Evolutionary conservation across 2,113 vertebrate genomes (phyloP).

Genomic region (Poeciliopsis retropinna): DNA sequence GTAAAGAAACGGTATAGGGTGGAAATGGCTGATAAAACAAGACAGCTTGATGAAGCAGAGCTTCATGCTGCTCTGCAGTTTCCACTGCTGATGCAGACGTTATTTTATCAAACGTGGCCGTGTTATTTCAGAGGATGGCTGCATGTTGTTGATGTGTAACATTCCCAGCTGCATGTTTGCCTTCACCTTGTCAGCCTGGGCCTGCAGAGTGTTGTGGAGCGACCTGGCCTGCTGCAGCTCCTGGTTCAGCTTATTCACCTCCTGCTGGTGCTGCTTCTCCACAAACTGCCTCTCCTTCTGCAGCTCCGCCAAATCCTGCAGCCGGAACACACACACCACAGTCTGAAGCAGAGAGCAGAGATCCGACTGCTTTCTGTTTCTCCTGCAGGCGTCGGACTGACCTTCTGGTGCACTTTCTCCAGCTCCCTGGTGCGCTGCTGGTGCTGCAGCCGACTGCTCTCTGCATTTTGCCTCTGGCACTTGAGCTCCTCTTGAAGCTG

Average conservation of each 20-base stretch:
- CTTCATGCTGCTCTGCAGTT: slow-evolving; percentile 1
- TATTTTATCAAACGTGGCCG: slow-evolving; percentile 7
- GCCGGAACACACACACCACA: slow-evolving; percentile 6
- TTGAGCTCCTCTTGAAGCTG: slow-evolving; percentile 82
- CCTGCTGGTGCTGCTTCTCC: slow-evolving; percentile 79
- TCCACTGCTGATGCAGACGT: slow-evolving; percentile 11
- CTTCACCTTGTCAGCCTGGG: slow-evolving; percentile 80
- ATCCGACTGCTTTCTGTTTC: neutral
- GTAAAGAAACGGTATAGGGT: slow-evolving; percentile 6
- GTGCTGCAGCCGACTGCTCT: slow-evolving; percentile 76
- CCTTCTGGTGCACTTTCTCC: slow-evolving; percentile 83
- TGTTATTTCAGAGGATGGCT: neutral
- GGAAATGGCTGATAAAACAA: slow-evolving; percentile 5
- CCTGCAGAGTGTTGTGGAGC: slow-evolving; percentile 80
- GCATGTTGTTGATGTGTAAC: neutral
- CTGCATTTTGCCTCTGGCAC: slow-evolving; percentile 81
- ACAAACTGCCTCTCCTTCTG: slow-evolving; percentile 74
- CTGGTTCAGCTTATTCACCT: slow-evolving; percentile 75
- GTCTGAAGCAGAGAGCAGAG: neutral
- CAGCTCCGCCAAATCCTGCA: slow-evolving; percentile 76
- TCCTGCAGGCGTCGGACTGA: slow-evolving; percentile 17
- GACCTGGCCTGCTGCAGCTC: slow-evolving; percentile 80
- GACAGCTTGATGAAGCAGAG: slow-evolving; percentile 23
- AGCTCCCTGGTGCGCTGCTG: slow-evolving; percentile 78
- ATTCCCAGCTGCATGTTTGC: neutral